Conservation (phyloP, 2,888 invertebrate genomes). For the Nymphalis polychloros region DNA sequence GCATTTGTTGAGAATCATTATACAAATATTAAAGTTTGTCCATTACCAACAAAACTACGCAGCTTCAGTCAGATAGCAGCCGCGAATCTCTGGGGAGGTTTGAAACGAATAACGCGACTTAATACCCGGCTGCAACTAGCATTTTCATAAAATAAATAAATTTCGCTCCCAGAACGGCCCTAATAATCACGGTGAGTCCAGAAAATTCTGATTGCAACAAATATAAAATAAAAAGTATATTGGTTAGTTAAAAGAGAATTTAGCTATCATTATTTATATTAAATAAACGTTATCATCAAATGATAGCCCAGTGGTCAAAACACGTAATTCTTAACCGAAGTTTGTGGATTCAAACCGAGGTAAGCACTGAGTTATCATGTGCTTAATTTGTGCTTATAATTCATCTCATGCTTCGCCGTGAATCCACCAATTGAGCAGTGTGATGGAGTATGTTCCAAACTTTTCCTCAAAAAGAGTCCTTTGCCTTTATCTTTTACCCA, state of each 20-base stretch:
- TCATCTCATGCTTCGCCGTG: no score
- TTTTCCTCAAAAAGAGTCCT: no score
- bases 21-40: conserved; percentile 6
- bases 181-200: conserved; percentile 21
- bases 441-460: no score
- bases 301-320: no score
- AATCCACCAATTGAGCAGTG: no score
- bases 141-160: conserved; percentile 33
- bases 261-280: background rate
- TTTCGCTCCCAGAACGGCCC: conserved; percentile 9
- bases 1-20: conserved; percentile 1
- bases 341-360: no score
- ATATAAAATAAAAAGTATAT: conserved; percentile 5
- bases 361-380: no score
- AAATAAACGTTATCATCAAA: background rate
- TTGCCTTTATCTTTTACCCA: no score
- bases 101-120: conserved; percentile 36
- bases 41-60: conserved; percentile 18
- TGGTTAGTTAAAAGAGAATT: background rate
- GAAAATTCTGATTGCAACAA: conserved; percentile 23
- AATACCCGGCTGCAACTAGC: conserved; percentile 30
- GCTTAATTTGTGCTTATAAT: no score
- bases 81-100: conserved; percentile 25
- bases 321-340: no score
- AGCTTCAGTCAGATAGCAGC: conserved; percentile 20